phyloP scores from a whole-genome alignment of 2,797 vertebrate species.

The Allobates femoralis region DNA sequence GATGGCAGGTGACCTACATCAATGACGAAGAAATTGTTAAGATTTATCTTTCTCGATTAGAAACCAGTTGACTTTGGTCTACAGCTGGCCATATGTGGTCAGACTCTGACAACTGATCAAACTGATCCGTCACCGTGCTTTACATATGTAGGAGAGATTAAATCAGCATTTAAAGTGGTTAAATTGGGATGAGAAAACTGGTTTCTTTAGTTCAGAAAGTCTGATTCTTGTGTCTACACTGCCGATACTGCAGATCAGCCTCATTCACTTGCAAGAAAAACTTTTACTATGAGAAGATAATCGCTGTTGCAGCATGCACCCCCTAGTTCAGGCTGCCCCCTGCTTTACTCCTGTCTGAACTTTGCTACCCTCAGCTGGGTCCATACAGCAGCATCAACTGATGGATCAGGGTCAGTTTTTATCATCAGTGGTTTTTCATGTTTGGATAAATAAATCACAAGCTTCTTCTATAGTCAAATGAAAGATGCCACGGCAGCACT shows the following conservation, averaged over 20 bases:
- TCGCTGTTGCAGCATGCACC: background rate
- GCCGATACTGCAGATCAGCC: background rate
- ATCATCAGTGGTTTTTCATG: too few species aligned
- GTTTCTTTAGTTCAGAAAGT: background rate
- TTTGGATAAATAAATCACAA: too few species aligned
- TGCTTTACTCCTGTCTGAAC: background rate
- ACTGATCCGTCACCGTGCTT: background rate
- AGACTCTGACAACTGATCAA: background rate
- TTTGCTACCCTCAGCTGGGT: background rate
- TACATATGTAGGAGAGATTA: background rate
- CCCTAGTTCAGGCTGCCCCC: background rate
- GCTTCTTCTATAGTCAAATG: too few species aligned
- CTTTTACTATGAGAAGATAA: background rate
- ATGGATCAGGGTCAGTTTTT: too few species aligned
- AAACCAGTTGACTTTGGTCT: background rate
- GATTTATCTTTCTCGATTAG: conserved; percentile 17
- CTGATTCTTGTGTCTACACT: background rate
- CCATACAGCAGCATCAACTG: too few species aligned
- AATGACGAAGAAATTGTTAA: background rate
- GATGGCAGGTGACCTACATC: background rate
- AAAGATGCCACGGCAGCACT: too few species aligned
- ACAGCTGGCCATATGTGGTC: background rate
- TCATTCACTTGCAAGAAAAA: background rate
- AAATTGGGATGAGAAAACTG: background rate
- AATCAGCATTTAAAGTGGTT: background rate